Base-by-base conservation (phyloP, 2,888 invertebrate species). In the Caenorhabditis angaria region DNA sequence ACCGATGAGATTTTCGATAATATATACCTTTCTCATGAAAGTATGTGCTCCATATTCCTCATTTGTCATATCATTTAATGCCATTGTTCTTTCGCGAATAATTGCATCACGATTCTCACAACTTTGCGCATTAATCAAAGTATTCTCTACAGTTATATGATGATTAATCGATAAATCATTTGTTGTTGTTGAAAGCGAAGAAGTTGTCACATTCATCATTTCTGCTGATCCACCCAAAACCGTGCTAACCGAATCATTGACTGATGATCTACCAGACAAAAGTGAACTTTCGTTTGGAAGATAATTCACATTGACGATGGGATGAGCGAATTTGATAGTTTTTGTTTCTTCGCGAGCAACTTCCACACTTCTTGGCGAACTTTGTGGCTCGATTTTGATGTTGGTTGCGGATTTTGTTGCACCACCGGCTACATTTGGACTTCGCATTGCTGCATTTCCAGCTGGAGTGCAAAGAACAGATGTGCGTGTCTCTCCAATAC, bases 401-500 rank as follows among this genome's bases (percentile, higher is more conserved):
- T 12, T 2, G 29, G 55, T 6, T 20, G 55, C 22, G 18, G 54
- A n/a, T 25, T 25, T 25, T 22, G 58, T 58, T 8, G 18, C n/a
- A n/a, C n/a, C n/a, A n/a, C n/a, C 35, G 14, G 60, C 60, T 10
- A 60, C 20, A 28, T 62, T 61, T 3, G 66, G 74, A 51, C 57
- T 61, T n/a, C 48, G 62, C 24, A 62, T 14, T 0, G 65, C n/a
- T 3, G 53, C 54, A 14, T 35, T 56, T 24, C 71, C 76, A 20
- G 66, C 76, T 3, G 77, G 77, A 18, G 76, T 72, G 59, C 71
- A 76, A 20, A 80, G 50, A 25, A 80, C 76, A 1, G 77, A 69
- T 2, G 80, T 62, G 5, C 80, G 69, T 18, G 70, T 78, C 71
- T 81, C 79, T 53, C 81, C 81, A 22, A 78, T 69, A 51, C 75